phyloP scores from a whole-genome alignment of 1,140 invertebrate genomes.

The Physella acuta region DNA sequence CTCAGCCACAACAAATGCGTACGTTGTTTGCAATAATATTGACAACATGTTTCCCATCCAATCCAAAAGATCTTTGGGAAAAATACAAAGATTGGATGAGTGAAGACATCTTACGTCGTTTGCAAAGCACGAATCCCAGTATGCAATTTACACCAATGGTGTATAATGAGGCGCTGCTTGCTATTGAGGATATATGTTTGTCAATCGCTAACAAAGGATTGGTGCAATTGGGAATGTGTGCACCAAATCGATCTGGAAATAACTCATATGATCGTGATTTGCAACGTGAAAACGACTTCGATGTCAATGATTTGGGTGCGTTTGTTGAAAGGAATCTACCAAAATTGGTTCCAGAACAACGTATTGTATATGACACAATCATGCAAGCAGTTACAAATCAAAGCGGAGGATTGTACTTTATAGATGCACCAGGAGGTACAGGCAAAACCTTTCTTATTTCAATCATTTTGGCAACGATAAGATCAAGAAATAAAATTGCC shows the following conservation, averaged over 20 bases:
- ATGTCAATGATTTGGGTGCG: background rate
- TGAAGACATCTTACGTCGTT: background rate
- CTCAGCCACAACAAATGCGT: too few species aligned
- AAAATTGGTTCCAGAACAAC: conserved; percentile 3
- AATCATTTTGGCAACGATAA: background rate
- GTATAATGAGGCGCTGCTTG: background rate
- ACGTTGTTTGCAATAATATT: background rate
- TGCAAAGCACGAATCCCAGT: background rate
- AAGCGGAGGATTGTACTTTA: conserved; percentile 2
- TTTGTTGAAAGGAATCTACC: background rate
- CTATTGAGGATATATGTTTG: background rate
- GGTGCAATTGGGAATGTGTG: background rate
- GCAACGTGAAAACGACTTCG: background rate
- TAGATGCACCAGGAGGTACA: background rate
- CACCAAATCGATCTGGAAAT: too few species aligned
- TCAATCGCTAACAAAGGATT: background rate
- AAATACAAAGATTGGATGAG: background rate
- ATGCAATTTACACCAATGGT: background rate
- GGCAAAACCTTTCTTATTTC: conserved; percentile 9
- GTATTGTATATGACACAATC: background rate
- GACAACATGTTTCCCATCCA: background rate
- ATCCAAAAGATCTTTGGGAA: background rate
- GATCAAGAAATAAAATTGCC: background rate
- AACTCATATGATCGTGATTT: background rate
- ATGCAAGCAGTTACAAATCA: background rate